Evolutionary conservation across 2,888 invertebrate genomes (phyloP).

Genomic region (Agonopterix alstromeriana): DNA sequence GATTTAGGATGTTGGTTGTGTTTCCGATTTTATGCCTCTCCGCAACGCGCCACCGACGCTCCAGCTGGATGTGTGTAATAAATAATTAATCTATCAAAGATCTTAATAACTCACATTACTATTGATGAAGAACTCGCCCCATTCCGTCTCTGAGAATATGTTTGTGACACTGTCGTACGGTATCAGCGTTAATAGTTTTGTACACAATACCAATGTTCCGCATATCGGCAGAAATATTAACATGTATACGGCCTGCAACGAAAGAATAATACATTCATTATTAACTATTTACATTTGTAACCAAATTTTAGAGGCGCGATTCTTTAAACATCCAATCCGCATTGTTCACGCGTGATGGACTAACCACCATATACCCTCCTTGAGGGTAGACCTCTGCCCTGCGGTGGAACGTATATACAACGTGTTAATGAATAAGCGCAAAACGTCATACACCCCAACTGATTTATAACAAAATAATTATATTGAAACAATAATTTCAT

Average conservation of each 20-base stretch:
- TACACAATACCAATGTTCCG: conserved; percentile 83
- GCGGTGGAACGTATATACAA: too few species aligned
- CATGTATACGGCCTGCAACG: conserved; percentile 80
- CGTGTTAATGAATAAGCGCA: too few species aligned
- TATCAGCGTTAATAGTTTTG: conserved; percentile 84
- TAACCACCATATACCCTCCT: too few species aligned
- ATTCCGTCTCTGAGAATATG: conserved; percentile 87
- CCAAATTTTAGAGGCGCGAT: too few species aligned
- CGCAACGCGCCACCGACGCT: neutral
- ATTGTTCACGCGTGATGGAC: too few species aligned
- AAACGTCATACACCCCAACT: too few species aligned
- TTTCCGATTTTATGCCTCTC: neutral
- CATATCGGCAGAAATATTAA: conserved; percentile 87
- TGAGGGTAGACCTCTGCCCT: too few species aligned
- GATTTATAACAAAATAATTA: too few species aligned
- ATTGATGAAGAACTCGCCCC: conserved; percentile 91
- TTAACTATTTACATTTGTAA: neutral
- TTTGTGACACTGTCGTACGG: conserved; percentile 81
- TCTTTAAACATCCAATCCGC: too few species aligned
- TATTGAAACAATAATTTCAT: too few species aligned
- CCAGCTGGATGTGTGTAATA: neutral
- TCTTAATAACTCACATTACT: conserved; percentile 77
- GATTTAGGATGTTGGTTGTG: neutral
- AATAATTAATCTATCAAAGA: neutral
- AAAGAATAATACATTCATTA: conserved; percentile 5